phyloP scores from a whole-genome alignment of 1,140 invertebrate species.

The Ruditapes philippinarum region DNA sequence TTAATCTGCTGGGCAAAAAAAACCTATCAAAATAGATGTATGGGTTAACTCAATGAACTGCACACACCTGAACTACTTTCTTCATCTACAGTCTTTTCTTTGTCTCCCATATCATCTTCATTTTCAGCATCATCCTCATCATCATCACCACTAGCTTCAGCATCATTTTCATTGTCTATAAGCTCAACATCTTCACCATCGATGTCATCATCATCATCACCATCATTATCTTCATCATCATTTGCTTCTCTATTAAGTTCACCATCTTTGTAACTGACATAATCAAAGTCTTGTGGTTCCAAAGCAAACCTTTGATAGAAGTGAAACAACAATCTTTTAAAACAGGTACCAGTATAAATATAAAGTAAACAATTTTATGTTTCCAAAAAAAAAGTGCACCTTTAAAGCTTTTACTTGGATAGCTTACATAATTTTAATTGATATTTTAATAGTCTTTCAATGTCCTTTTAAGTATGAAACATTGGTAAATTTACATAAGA shows the following conservation, averaged over 20 bases:
- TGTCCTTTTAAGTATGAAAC: too few relatives aligned
- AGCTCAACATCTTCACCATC: constrained; percentile 59
- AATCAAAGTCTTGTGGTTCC: constrained; percentile 63
- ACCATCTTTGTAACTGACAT: constrained; percentile 76
- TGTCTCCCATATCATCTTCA: constrained; percentile 63
- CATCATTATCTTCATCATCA: constrained; percentile 68
- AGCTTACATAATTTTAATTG: too few relatives aligned
- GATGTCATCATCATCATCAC: constrained; percentile 67
- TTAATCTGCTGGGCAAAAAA: too few relatives aligned
- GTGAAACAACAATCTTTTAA: not conserved
- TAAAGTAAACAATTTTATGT: too few relatives aligned
- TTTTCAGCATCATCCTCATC: constrained; percentile 60
- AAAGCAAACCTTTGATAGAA: constrained; percentile 68
- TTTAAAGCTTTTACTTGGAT: too few relatives aligned
- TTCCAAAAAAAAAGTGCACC: too few relatives aligned
- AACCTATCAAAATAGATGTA: too few relatives aligned
- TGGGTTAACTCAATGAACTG: too few relatives aligned
- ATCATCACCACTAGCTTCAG: constrained; percentile 62
- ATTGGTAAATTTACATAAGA: too few relatives aligned
- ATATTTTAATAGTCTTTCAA: too few relatives aligned
- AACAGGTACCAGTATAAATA: too few relatives aligned
- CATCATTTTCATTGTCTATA: constrained; percentile 69
- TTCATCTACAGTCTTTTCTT: constrained; percentile 11
- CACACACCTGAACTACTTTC: constrained; percentile 34
- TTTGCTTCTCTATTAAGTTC: constrained; percentile 67